Evolutionary conservation across 1,140 invertebrate genomes (phyloP).

Genomic region (Meloidogyne hapla): DNA sequence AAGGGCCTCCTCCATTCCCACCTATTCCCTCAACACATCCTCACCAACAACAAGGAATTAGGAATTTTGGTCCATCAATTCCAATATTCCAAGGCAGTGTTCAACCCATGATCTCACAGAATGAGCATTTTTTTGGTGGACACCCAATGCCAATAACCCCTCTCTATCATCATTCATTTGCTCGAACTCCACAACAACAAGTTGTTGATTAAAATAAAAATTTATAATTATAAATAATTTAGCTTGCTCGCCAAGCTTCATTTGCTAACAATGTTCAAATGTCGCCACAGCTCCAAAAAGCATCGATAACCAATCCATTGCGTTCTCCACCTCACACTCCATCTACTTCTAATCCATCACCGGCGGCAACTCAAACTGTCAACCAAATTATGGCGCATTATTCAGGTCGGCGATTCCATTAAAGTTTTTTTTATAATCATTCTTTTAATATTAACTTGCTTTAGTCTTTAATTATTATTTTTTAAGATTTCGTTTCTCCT

Average conservation of each 20-base stretch:
- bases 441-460: background rate
- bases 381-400: constrained; percentile 2
- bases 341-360: background rate
- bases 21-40: background rate
- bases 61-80: background rate
- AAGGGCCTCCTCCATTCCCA: background rate
- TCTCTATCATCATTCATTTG: background rate
- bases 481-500: background rate
- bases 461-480: background rate
- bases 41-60: background rate
- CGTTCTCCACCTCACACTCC: background rate
- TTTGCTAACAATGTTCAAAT: background rate
- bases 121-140: background rate
- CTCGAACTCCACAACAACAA: background rate
- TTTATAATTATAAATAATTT: background rate
- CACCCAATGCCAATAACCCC: background rate
- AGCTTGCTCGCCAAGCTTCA: background rate
- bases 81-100: background rate
- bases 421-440: constrained; percentile 11
- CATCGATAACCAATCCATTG: background rate
- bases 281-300: background rate
- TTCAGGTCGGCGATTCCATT: background rate
- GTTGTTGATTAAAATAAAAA: background rate
- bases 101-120: background rate
- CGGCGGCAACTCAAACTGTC: background rate